Percentiles rank a stretch among this genome's conserved stretches.
phyloP scores from a whole-genome alignment of 2,113 vertebrate genomes.

The Bos javanicus region DNA sequence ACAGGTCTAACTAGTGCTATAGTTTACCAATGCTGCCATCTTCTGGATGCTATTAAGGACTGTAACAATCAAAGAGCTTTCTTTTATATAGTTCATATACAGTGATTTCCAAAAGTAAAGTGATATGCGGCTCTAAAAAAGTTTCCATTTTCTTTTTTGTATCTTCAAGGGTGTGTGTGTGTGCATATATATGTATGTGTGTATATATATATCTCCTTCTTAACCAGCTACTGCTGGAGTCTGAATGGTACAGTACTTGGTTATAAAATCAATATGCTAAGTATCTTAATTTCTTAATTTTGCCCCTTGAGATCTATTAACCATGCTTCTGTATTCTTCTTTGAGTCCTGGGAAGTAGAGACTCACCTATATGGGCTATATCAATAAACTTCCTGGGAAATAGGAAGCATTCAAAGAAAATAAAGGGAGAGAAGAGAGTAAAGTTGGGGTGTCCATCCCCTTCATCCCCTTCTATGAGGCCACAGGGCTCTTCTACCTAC shows the following conservation, averaged over 20 bases:
- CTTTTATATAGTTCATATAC: not conserved
- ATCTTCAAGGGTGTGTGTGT: not conserved
- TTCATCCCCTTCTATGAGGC: not conserved
- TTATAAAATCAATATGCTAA: not conserved
- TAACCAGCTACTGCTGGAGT: not conserved
- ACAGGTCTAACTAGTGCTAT: not conserved
- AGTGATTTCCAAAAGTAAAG: conserved; percentile 7
- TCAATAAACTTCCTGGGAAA: not conserved
- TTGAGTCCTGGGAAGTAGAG: not conserved
- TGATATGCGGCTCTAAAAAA: not conserved
- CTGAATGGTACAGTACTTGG: not conserved
- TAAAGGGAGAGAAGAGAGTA: not conserved
- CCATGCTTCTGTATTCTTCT: not conserved
- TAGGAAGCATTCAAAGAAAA: not conserved
- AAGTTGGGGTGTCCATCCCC: not conserved
- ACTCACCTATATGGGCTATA: not conserved
- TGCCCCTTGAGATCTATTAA: not conserved
- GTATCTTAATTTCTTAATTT: not conserved
- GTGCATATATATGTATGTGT: no score
- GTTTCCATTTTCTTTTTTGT: not conserved
- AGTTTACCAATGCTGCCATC: conserved; percentile 83
- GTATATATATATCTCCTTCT: not conserved
- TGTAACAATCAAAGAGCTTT: no score
- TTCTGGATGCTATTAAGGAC: conserved; percentile 56
- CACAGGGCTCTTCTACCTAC: not conserved